These are phyloP conservation scores for Meloidogyne chitwoodi DNA, from an alignment of 1,140 invertebrate species.

Conservation along the genomic window DNA sequence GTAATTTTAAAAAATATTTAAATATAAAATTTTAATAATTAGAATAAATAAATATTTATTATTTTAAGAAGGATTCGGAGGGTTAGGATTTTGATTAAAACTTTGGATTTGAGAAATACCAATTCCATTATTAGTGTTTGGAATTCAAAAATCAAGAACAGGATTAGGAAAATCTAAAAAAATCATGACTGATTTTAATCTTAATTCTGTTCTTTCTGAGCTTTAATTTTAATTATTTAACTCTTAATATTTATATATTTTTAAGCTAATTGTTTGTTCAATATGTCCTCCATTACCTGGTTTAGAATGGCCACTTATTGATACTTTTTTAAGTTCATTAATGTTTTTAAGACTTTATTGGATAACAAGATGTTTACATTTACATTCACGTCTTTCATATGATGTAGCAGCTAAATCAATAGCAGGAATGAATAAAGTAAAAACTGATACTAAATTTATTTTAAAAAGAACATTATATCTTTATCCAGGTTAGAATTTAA, in stretches of 20 bases:
- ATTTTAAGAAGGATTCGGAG: too few species aligned
- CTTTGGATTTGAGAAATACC: too few species aligned
- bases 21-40: too few species aligned
- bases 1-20: too few species aligned
- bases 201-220: too few species aligned
- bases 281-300: background rate
- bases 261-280: background rate
- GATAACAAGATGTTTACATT: background rate
- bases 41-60: too few species aligned
- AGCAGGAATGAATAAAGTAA: constrained; percentile 6
- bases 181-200: too few species aligned
- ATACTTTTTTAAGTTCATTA: background rate
- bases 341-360: constrained; percentile 9
- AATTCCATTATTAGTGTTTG: too few species aligned
- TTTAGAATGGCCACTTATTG: background rate
- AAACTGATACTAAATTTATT: constrained; percentile 6
- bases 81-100: too few species aligned
- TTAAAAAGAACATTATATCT: constrained; percentile 1
- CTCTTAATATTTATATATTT: background rate
- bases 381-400: background rate
- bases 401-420: constrained; percentile 7
- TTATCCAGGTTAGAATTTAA: background rate
- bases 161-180: too few species aligned
- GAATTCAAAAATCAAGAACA: too few species aligned
- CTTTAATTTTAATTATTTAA: background rate